Evolutionary conservation across 2,113 vertebrate genomes (phyloP).

Genomic region (Cygnus buccinator): DNA sequence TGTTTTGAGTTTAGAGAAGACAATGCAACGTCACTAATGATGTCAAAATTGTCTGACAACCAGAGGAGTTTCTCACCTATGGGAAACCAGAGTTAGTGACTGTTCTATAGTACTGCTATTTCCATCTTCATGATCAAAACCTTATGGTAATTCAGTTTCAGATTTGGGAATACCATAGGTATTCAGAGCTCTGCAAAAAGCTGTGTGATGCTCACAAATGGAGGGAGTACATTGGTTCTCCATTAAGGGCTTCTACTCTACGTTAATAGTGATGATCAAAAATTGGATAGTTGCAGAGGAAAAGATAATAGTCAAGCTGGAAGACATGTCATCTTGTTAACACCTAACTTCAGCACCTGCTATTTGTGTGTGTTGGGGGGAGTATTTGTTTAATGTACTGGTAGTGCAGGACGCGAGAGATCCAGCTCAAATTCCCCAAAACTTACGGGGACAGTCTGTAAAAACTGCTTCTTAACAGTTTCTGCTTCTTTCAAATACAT

Average conservation of each 20-base stretch:
- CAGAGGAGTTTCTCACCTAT: background rate
- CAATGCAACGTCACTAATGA: background rate
- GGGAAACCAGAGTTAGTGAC: background rate
- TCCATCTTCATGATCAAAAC: background rate
- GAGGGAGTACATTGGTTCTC: background rate
- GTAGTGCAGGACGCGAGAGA: background rate
- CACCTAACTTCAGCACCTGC: background rate
- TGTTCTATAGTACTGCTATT: background rate
- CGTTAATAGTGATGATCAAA: background rate
- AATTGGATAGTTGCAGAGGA: background rate
- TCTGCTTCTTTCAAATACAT: background rate
- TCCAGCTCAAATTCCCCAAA: background rate
- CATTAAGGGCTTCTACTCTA: background rate
- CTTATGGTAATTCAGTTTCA: background rate
- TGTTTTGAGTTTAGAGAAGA: background rate
- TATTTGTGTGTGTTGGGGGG: background rate
- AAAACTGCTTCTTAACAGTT: background rate
- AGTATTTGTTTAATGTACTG: background rate
- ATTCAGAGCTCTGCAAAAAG: background rate
- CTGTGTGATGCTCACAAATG: background rate
- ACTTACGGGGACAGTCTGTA: accelerated
- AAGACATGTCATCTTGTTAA: background rate
- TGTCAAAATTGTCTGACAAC: background rate
- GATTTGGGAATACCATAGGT: background rate
- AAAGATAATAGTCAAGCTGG: background rate